phyloP scores from a whole-genome alignment of 2,797 vertebrate species.

The Eospalax fontanierii region DNA sequence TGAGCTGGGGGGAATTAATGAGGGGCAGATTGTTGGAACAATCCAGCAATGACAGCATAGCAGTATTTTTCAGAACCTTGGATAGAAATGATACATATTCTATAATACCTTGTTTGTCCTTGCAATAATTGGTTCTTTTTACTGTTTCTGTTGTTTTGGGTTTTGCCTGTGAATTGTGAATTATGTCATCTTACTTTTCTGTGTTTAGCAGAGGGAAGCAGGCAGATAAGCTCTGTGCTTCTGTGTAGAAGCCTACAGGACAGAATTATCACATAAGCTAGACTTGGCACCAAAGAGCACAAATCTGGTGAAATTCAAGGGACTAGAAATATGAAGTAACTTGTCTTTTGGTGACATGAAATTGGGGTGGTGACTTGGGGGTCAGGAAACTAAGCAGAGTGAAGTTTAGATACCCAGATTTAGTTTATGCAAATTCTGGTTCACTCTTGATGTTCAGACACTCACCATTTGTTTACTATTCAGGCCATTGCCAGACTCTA shows the following conservation, averaged over 20 bases:
- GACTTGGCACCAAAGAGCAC: conserved; percentile 9
- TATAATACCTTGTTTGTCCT: conserved; percentile 83
- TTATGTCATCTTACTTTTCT: conserved; percentile 40
- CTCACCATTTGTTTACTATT: neutral
- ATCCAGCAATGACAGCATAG: conserved; percentile 72
- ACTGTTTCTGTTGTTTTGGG: neutral
- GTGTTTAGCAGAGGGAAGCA: conserved; percentile 7
- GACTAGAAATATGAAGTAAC: conserved; percentile 65
- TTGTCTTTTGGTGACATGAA: conserved; percentile 63
- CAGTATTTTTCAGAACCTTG: conserved; percentile 78
- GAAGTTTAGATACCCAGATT: neutral
- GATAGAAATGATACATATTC: conserved; percentile 84
- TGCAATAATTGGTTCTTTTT: conserved; percentile 79
- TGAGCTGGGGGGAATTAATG: no score
- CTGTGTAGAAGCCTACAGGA: neutral
- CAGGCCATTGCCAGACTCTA: neutral
- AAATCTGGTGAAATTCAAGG: conserved; percentile 79
- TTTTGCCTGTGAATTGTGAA: conserved; percentile 38
- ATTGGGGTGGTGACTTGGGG: neutral
- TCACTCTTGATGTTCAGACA: neutral
- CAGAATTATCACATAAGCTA: conserved; percentile 13
- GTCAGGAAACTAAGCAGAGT: conserved; percentile 25
- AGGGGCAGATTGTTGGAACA: rapidly evolving
- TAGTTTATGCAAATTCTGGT: neutral
- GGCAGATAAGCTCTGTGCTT: neutral